Base-by-base conservation (phyloP, 1,140 invertebrate species). In the Maconellicoccus hirsutus region DNA sequence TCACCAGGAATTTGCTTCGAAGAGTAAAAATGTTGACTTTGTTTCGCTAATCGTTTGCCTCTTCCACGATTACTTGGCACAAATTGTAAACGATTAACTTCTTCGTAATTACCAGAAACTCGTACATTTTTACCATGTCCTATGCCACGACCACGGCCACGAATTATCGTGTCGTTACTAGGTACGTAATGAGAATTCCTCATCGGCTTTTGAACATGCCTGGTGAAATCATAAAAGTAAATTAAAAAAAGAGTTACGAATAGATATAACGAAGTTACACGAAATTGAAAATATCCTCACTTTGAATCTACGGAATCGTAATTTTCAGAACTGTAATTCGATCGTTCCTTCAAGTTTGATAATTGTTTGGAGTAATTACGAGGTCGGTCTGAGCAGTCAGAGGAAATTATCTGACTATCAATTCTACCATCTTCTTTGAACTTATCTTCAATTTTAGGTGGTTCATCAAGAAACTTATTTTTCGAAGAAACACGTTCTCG, bases 201-300 rank as follows among this genome's bases (percentile, higher is more conserved):
- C 16, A 25, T n/a, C 71, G 70, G 42, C 61, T 69, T 19, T 73
- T 74, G 71, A 75, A 75, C 10, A 74, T 74, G 33, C 73, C 74
- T 23, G 21, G 16, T n/a, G 72, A 73, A 42, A 72, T 72, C 16
- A 69, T 33, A 33, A 33, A 33, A 12, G 12, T 33, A 33, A 33
- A 33, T 33, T 6, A 33, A 33, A 33, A 33, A 33, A 33, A 33
- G 29, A 33, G 12, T 33, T 33, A 33, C 3, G 29, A 6, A 33
- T 33, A 6, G 29, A 33, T 6, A 33, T 6, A 33, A 33, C 3
- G 3, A 12, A 33, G 12, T 12, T 33, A 33, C n/a, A 33, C 29
- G 29, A 33, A 33, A 33, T n/a, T n/a, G 12, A 33, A 33, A 6
- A 33, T 6, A 33, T 33, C 12, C 42, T 52, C n/a, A 52, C 42